These are phyloP conservation scores for Drosophila serrata DNA, from an alignment of 1,140 invertebrate genomes.

Conservation along the genomic window DNA sequence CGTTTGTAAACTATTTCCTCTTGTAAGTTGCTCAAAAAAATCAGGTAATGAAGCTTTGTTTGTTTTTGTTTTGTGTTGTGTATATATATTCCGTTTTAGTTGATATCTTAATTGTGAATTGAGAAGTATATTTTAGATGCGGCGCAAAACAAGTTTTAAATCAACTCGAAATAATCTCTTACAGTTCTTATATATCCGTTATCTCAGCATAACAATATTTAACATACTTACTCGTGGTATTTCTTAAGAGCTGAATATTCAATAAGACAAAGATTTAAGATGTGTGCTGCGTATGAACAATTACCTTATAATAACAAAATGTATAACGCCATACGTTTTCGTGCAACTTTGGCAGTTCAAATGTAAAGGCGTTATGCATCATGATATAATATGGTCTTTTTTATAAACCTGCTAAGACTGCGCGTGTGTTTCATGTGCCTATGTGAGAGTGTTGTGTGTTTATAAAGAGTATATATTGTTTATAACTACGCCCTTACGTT, in stretches of 20 bases:
- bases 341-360: neutral
- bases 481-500: conserved; percentile 63
- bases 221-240: conserved; percentile 50
- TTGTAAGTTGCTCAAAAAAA: conserved; percentile 72
- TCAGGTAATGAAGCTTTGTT: conserved; percentile 81
- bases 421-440: conserved; percentile 42
- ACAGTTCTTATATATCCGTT: conserved; percentile 8
- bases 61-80: conserved; percentile 54
- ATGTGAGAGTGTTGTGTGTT: conserved; percentile 32
- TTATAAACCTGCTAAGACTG: conserved; percentile 57
- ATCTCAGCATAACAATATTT: conserved; percentile 55
- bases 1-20: conserved; percentile 52
- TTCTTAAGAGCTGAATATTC: conserved; percentile 11
- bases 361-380: neutral
- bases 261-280: conserved; percentile 25
- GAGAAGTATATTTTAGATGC: conserved; percentile 22
- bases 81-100: conserved; percentile 17
- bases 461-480: conserved; percentile 40
- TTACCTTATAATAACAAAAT: neutral
- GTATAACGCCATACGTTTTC: neutral
- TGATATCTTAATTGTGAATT: conserved; percentile 29
- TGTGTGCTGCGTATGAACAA: conserved; percentile 50
- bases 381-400: neutral
- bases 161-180: conserved; percentile 30
- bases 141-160: conserved; percentile 38